phyloP scores from a whole-genome alignment of 2,888 invertebrate species.

The Bugulina stolonifera region DNA sequence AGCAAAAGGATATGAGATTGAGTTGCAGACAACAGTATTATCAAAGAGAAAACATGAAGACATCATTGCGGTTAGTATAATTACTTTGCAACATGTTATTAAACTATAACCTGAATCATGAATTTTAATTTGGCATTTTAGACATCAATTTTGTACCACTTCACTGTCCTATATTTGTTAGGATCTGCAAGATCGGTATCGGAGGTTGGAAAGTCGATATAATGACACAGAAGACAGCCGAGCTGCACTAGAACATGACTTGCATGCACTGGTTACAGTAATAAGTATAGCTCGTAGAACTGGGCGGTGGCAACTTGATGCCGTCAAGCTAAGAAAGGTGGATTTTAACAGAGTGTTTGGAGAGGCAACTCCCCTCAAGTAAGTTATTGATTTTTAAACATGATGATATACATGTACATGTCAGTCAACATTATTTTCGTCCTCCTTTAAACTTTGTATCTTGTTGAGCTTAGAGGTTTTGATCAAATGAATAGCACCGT shows the following conservation, averaged over 20 bases:
- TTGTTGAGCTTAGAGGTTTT: no score
- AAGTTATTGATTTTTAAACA: neutral
- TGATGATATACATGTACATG: no score
- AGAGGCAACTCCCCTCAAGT: slow-evolving; percentile 15
- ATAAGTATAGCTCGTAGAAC: slow-evolving; percentile 41
- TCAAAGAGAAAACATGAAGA: slow-evolving; percentile 43
- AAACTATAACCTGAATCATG: no score
- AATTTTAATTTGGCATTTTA: no score
- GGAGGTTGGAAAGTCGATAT: slow-evolving; percentile 36
- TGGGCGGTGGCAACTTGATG: slow-evolving; percentile 40
- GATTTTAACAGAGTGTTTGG: slow-evolving; percentile 14
- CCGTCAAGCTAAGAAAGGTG: slow-evolving; percentile 3
- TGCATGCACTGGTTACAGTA: slow-evolving; percentile 43
- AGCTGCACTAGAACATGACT: slow-evolving; percentile 44
- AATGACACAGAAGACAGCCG: slow-evolving; percentile 39
- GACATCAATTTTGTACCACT: no score
- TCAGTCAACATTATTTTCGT: no score
- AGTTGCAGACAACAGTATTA: slow-evolving; percentile 40
- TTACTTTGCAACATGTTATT: no score
- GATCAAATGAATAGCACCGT: no score
- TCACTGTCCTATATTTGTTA: no score
- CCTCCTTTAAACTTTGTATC: no score
- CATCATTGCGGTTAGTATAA: slow-evolving; percentile 38
- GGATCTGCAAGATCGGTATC: slow-evolving; percentile 39
- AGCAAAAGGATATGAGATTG: slow-evolving; percentile 43